Conservation (phyloP, 2,888 invertebrate genomes). For the Acrobasis repandana region DNA sequence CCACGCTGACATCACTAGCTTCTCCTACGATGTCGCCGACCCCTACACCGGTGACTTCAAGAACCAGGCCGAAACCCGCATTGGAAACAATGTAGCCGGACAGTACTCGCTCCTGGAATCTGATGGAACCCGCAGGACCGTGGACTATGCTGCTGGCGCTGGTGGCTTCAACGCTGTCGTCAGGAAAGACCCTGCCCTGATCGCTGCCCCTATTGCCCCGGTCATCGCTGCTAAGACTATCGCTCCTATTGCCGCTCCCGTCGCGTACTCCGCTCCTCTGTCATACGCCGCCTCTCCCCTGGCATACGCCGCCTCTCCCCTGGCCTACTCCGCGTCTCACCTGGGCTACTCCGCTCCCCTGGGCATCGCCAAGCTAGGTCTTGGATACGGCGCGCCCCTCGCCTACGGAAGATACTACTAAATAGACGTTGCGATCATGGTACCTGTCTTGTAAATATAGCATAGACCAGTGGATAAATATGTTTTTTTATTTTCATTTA, state of each 20-base stretch:
- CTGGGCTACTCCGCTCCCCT: conserved; percentile 33
- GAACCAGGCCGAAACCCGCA: conserved; percentile 63
- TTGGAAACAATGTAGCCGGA: conserved; percentile 53
- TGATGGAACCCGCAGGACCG: conserved; percentile 59
- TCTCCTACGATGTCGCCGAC: conserved; percentile 78
- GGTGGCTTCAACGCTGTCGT: conserved; percentile 81
- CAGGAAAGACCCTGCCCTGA: conserved; percentile 65
- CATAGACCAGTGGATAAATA: conserved; percentile 14
- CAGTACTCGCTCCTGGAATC: conserved; percentile 59
- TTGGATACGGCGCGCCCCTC: conserved; percentile 33
- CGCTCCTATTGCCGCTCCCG: conserved; percentile 22
- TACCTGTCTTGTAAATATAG: conserved; percentile 29
- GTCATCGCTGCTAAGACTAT: conserved; percentile 31
- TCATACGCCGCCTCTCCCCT: conserved; percentile 7
- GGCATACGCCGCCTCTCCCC: neutral
- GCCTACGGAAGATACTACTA: conserved; percentile 26
- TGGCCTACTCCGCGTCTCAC: conserved; percentile 23
- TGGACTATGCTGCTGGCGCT: conserved; percentile 62
- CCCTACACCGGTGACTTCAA: conserved; percentile 78
- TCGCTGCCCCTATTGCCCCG: conserved; percentile 42
- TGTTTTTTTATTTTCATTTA: neutral
- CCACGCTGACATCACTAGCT: conserved; percentile 56
- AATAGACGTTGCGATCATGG: conserved; percentile 8
- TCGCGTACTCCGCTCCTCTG: conserved; percentile 20
- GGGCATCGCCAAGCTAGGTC: conserved; percentile 29